These are phyloP conservation scores for Platyscapa corneri DNA, from an alignment of 1,140 invertebrate genomes.

Conservation along the genomic window DNA sequence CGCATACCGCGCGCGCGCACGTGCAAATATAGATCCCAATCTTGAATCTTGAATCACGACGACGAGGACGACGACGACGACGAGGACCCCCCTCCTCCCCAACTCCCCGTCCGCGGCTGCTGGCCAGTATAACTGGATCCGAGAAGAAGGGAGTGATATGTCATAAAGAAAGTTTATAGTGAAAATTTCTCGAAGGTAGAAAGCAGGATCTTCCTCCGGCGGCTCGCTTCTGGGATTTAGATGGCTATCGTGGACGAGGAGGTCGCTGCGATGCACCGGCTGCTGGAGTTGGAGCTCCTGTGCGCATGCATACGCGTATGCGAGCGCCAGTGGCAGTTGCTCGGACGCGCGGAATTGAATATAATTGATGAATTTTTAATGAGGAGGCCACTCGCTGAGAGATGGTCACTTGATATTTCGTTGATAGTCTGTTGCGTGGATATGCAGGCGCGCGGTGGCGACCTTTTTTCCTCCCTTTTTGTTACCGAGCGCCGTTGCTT, in stretches of 20 bases:
- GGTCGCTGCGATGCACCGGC: not conserved
- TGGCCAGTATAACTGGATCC: too few species aligned
- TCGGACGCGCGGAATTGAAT: conserved; percentile 13
- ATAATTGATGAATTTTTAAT: conserved; percentile 54
- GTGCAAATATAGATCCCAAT: not conserved
- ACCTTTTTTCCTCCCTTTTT: not conserved
- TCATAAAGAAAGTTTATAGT: conserved; percentile 16
- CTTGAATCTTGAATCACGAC: too few species aligned
- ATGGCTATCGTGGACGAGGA: conserved; percentile 32
- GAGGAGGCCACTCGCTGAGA: conserved; percentile 6
- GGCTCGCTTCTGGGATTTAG: conserved; percentile 26
- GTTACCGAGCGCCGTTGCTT: not conserved
- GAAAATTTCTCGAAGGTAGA: conserved; percentile 24
- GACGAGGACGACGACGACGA: too few species aligned
- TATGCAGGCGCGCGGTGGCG: too few species aligned
- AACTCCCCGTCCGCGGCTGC: too few species aligned
- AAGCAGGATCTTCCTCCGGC: not conserved
- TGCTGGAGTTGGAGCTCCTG: too few species aligned
- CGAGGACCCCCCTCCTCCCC: too few species aligned
- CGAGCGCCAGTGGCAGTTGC: not conserved
- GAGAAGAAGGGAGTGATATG: conserved; percentile 4
- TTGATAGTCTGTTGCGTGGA: not conserved
- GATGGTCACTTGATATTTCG: conserved; percentile 42
- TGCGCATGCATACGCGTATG: too few species aligned
- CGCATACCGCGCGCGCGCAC: not conserved